Conservation (phyloP, 53 echinoderm and acorn worm species). For the Echinarachnius parma region DNA sequence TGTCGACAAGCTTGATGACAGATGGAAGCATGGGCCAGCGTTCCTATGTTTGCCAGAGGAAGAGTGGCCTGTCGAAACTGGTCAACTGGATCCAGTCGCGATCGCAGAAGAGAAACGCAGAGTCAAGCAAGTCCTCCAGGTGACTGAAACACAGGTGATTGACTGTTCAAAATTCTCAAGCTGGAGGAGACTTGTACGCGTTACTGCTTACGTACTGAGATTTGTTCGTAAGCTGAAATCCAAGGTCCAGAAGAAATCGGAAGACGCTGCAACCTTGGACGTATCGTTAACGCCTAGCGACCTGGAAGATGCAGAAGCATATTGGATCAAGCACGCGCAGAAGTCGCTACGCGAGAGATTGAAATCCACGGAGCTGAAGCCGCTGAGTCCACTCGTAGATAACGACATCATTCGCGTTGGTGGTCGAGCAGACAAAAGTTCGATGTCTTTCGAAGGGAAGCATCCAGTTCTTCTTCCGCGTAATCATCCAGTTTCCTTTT, state of each 20-base stretch:
- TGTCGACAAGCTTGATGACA: constrained; percentile 13
- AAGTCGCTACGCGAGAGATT: constrained; percentile 29
- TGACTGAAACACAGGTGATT: constrained; percentile 24
- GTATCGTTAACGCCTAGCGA: constrained; percentile 4
- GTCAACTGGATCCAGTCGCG: constrained; percentile 12
- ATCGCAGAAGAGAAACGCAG: constrained; percentile 31
- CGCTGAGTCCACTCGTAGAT: constrained; percentile 57
- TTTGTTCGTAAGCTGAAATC: constrained; percentile 43
- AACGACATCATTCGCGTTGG: constrained; percentile 56
- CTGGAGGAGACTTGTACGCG: constrained; percentile 47
- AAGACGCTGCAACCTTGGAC: background rate
- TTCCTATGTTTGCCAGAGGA: constrained; percentile 44
- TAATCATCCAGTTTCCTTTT: constrained; percentile 40
- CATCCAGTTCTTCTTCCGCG: constrained; percentile 62
- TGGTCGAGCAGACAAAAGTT: constrained; percentile 27
- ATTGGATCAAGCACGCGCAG: constrained; percentile 55
- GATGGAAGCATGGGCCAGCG: constrained; percentile 43
- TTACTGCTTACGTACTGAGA: constrained; percentile 48
- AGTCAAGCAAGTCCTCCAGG: constrained; percentile 23
- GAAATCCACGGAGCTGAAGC: constrained; percentile 40
- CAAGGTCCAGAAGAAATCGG: constrained; percentile 2
- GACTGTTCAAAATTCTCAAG: constrained; percentile 41
- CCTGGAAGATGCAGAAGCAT: constrained; percentile 14
- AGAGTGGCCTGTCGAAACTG: constrained; percentile 32
- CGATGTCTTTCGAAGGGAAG: constrained; percentile 35